Evolutionary conservation across 2,888 invertebrate species (phyloP).

Genomic region (Drosophila formosana): DNA sequence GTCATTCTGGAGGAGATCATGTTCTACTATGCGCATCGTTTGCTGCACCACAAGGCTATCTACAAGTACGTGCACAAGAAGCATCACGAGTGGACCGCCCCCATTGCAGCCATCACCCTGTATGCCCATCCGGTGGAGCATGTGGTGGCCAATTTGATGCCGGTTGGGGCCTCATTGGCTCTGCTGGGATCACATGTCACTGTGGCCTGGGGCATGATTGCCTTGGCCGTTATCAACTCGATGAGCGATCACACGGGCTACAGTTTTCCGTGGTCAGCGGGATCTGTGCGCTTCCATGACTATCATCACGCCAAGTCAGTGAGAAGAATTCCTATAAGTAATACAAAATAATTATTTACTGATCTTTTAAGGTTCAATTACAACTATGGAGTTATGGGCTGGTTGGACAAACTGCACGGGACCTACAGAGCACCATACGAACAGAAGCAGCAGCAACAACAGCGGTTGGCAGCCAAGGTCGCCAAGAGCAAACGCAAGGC

Average conservation of each 20-base stretch:
- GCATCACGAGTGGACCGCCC: conserved; percentile 95
- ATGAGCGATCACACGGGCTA: conserved; percentile 93
- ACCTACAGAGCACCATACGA: conserved; percentile 87
- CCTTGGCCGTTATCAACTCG: conserved; percentile 90
- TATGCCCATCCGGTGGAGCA: conserved; percentile 93
- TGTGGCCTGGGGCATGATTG: conserved; percentile 91
- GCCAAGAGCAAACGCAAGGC: conserved; percentile 29
- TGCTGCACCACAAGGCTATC: conserved; percentile 89
- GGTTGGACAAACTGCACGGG: conserved; percentile 93
- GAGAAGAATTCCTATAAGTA: not conserved
- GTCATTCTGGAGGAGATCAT: conserved; percentile 91
- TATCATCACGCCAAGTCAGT: conserved; percentile 93
- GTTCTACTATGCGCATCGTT: conserved; percentile 93
- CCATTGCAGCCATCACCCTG: conserved; percentile 91
- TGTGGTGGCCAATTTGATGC: conserved; percentile 90
- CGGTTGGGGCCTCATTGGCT: conserved; percentile 89
- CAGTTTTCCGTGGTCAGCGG: conserved; percentile 91
- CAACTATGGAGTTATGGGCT: conserved; percentile 92
- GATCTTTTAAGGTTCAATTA: conserved; percentile 89
- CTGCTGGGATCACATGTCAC: conserved; percentile 90
- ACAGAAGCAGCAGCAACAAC: conserved; percentile 14
- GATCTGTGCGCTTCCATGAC: conserved; percentile 93
- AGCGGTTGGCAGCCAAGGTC: not conserved
- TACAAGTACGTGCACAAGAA: conserved; percentile 93
- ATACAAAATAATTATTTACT: not conserved